phyloP scores from a whole-genome alignment of 2,888 invertebrate genomes.

The Leptothorax acervorum region DNA sequence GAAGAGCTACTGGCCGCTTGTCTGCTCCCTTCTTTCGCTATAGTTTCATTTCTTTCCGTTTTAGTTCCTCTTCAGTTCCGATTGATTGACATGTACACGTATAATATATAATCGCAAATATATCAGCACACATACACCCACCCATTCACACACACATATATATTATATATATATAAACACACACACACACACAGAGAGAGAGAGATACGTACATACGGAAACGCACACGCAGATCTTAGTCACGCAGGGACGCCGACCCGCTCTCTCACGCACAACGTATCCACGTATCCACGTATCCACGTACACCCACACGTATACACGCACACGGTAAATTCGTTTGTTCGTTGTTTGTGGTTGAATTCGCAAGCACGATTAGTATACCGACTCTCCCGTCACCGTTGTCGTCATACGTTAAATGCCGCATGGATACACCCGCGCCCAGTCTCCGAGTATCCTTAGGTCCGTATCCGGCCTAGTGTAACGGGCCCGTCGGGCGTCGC shows the following conservation, averaged over 20 bases:
- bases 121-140: slow-evolving; percentile 33
- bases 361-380: slow-evolving; percentile 61
- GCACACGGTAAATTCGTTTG: slow-evolving; percentile 59
- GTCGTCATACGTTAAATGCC: slow-evolving; percentile 59
- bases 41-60: slow-evolving; percentile 85
- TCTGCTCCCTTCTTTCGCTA: slow-evolving; percentile 86
- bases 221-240: slow-evolving; percentile 49
- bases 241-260: slow-evolving; percentile 40
- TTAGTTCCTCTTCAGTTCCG: slow-evolving; percentile 83
- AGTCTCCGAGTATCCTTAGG: slow-evolving; percentile 62
- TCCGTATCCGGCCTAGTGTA: slow-evolving; percentile 70
- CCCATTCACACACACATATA: not conserved
- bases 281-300: slow-evolving; percentile 43
- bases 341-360: slow-evolving; percentile 70
- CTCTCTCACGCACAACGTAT: slow-evolving; percentile 49
- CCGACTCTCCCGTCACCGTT: slow-evolving; percentile 32
- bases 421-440: slow-evolving; percentile 67
- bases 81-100: slow-evolving; percentile 80
- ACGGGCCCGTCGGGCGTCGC: slow-evolving; percentile 60
- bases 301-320: slow-evolving; percentile 27
- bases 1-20: slow-evolving; percentile 87
- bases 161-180: not conserved
- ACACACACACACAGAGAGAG: slow-evolving; percentile 23
- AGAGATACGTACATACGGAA: slow-evolving; percentile 28
- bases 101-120: slow-evolving; percentile 53